Percentiles rank a stretch among this genome's conserved stretches.
Conservation (phyloP, 2,888 invertebrate species). For the Boloria selene region DNA sequence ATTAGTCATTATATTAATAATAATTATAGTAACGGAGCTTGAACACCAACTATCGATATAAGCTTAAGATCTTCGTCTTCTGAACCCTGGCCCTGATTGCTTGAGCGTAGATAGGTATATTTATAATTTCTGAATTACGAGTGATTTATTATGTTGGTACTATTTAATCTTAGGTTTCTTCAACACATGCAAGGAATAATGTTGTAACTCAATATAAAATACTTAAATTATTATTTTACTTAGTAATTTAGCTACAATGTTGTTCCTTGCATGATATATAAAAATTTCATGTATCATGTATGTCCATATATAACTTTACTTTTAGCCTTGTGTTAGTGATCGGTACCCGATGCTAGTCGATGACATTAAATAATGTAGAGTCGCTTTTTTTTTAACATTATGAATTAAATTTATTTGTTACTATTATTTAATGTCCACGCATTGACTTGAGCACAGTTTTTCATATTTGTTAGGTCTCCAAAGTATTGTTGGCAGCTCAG, state of each 20-base stretch:
- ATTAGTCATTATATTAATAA: conserved; percentile 1
- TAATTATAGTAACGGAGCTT: conserved; percentile 1
- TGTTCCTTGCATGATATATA: too few species aligned
- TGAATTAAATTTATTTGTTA: conserved; percentile 21
- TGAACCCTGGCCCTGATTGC: not conserved
- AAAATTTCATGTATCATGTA: conserved; percentile 5
- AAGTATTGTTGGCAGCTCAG: conserved; percentile 43
- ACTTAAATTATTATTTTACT: too few species aligned
- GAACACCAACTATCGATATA: conserved; percentile 13
- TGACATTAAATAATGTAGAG: conserved; percentile 14
- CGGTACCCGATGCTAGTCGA: conserved; percentile 38
- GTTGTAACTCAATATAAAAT: too few species aligned
- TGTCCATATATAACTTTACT: conserved; percentile 14
- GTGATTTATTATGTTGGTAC: not conserved
- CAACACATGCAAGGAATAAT: too few species aligned
- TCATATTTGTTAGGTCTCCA: conserved; percentile 25
- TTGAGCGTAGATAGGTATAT: too few species aligned
- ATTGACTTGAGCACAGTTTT: conserved; percentile 11
- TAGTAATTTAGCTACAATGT: too few species aligned
- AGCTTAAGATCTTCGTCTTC: conserved; percentile 1
- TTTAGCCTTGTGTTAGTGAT: conserved; percentile 28
- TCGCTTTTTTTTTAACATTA: conserved; percentile 11
- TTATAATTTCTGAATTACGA: not conserved
- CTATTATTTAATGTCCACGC: not conserved
- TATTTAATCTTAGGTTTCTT: not conserved